A percentile compares a stretch with the other conserved stretches of the same genome.
Evolutionary conservation across 2,797 vertebrate species (phyloP).

Genomic region (Oophaga sylvatica): DNA sequence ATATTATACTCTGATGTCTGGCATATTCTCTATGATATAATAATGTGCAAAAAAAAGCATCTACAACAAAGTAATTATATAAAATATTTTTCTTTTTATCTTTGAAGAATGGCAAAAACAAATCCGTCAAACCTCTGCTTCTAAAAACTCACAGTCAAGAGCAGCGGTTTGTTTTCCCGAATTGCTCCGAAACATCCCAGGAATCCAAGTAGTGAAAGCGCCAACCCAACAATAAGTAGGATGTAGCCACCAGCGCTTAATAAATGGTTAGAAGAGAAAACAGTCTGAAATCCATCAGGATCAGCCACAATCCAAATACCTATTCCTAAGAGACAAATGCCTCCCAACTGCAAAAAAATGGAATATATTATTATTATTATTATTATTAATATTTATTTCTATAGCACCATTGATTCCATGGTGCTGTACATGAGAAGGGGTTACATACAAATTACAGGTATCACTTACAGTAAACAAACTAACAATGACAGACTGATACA

Average conservation of each 20-base stretch:
- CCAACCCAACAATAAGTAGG: constrained; percentile 63
- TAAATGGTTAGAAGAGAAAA: constrained; percentile 56
- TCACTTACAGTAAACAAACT: too few relatives aligned
- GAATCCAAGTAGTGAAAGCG: constrained; percentile 67
- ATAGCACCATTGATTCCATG: too few relatives aligned
- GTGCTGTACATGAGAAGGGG: too few relatives aligned
- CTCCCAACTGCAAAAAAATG: constrained; percentile 64
- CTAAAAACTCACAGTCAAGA: constrained; percentile 65
- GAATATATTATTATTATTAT: too few relatives aligned
- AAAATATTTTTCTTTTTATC: neutral
- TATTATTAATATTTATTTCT: too few relatives aligned
- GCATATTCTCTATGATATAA: neutral
- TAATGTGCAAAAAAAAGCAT: neutral
- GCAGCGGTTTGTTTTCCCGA: constrained; percentile 62
- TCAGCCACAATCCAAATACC: constrained; percentile 68
- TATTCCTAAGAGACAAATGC: constrained; percentile 57
- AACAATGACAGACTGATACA: too few relatives aligned
- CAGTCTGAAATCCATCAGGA: constrained; percentile 64
- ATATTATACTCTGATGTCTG: neutral
- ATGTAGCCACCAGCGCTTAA: constrained; percentile 50
- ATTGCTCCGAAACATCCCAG: constrained; percentile 69
- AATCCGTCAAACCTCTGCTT: neutral
- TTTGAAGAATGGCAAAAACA: neutral
- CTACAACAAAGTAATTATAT: neutral
- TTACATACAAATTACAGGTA: too few relatives aligned